phyloP scores from a whole-genome alignment of 2,113 vertebrate genomes.

The Plestiodon gilberti region DNA sequence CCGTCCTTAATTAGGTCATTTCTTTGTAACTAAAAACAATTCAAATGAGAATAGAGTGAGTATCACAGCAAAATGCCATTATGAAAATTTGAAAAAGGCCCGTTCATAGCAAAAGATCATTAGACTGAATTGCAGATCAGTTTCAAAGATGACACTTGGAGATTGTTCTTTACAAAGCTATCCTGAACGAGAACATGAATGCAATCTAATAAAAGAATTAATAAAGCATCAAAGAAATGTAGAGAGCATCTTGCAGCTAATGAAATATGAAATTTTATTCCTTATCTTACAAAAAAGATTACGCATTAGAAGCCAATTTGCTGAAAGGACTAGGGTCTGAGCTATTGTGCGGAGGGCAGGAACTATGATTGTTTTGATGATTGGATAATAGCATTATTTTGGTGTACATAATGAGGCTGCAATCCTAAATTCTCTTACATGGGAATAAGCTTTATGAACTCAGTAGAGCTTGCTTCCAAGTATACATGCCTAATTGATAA shows the following conservation, averaged over 20 bases:
- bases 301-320: not conserved
- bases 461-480: not conserved
- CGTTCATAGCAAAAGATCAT: constrained; percentile 7
- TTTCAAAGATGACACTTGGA: constrained; percentile 57
- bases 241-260: constrained; percentile 44
- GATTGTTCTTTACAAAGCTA: constrained; percentile 61
- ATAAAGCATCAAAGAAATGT: constrained; percentile 60
- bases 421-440: not conserved
- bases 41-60: constrained; percentile 67
- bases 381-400: not conserved
- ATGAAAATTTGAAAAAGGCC: constrained; percentile 55
- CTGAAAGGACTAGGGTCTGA: not conserved
- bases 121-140: constrained; percentile 63
- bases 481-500: not conserved
- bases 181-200: constrained; percentile 64
- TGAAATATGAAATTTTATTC: constrained; percentile 47
- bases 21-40: constrained; percentile 71
- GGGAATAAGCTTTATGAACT: not conserved
- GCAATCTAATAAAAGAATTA: constrained; percentile 56
- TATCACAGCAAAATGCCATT: constrained; percentile 55
- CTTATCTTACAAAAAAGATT: not conserved
- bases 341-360: not conserved
- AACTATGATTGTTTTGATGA: not conserved
- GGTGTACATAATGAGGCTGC: no score
- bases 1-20: constrained; percentile 70